Base-by-base conservation (phyloP, 1,140 invertebrate genomes). In the Choristoneura fumiferana region DNA sequence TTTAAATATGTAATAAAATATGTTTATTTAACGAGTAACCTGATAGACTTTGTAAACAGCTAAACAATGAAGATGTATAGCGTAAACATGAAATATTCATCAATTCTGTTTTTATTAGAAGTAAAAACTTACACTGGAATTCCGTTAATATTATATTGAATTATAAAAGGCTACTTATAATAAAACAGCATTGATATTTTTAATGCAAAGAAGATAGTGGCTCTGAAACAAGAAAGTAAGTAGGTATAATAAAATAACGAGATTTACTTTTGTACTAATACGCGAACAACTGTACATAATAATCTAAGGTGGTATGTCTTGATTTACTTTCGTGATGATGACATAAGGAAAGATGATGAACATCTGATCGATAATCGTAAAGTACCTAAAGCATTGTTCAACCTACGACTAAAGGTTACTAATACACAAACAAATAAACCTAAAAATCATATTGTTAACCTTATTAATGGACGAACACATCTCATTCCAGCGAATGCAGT, bases 391-490 rank as follows among this genome's bases (percentile, higher is more conserved):
- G 54, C 67, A 65, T 39, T 56, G n/a, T 55, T 69, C 60, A 40
- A 54, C 39, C 63, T 73, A 76, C 29, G 54, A 53, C 67, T 75
- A 71, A 60, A 67, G 58, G 73, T 70, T 60, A 65, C 80, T 84
- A 86, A 69, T 70, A 77, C 63, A 81, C 73, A 80, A 80, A 82
- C 73, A 67, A 73, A 85, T 81, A 80, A 72, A 78, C 55, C 76
- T 78, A 81, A 69, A 76, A 74, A 79, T 76, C 76, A 84, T 79
- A 76, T 82, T 76, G 73, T 77, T 78, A 82, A 65, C 76, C 66
- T 86, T 81, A 79, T 72, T 68, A 88, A 82, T 88, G 85, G 85
- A 88, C 85, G 85, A 88, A 88, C 85, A 88, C 85, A 85, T 81
- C 73, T 78, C 79, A 86, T 85, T 88, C 83, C 71, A 86, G 75